phyloP scores from a whole-genome alignment of 2,113 vertebrate genomes.

The Cyprinodon brontotheroides region DNA sequence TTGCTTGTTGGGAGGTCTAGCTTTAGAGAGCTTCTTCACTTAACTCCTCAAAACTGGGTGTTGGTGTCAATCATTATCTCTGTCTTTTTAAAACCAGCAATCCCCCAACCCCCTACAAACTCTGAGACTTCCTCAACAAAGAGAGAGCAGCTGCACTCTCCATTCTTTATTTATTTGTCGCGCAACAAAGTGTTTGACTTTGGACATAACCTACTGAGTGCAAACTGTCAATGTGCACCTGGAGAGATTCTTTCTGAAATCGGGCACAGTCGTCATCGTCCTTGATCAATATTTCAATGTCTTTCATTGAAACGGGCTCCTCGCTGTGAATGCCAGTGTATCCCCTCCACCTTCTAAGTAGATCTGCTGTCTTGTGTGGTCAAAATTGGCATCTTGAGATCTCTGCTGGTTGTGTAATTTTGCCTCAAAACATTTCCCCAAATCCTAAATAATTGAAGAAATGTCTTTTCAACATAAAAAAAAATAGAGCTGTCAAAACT shows the following conservation, averaged over 20 bases:
- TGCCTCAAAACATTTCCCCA: neutral
- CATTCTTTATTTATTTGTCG: constrained; percentile 2
- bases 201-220: neutral
- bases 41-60: constrained; percentile 11
- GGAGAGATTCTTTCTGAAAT: neutral
- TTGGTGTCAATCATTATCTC: neutral
- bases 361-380: neutral
- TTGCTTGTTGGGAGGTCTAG: neutral
- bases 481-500: constrained; percentile 18
- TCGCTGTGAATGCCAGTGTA: neutral
- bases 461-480: constrained; percentile 13
- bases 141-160: constrained; percentile 8
- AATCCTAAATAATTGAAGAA: neutral
- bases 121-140: neutral
- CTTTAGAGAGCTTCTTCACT: neutral
- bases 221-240: neutral
- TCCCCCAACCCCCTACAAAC: neutral
- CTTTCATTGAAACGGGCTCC: neutral
- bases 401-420: neutral
- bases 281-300: neutral
- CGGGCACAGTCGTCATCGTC: neutral
- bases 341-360: neutral
- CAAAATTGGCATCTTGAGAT: neutral
- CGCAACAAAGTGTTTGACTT: neutral
- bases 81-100: neutral